A percentile compares a stretch with the other conserved stretches of the same genome.
Conservation (phyloP, 2,888 invertebrate genomes). For the Microctonus hyperodae region DNA sequence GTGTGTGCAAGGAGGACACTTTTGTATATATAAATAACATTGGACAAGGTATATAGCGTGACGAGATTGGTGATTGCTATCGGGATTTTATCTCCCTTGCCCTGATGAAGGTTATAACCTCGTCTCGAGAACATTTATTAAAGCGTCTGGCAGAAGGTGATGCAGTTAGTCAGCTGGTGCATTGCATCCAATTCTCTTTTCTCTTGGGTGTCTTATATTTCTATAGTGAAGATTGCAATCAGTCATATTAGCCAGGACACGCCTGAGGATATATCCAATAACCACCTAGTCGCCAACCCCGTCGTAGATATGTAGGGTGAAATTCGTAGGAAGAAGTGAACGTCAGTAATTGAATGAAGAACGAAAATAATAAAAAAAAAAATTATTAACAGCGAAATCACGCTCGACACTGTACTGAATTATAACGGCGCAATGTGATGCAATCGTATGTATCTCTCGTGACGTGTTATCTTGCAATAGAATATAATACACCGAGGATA, state of each 20-base stretch:
- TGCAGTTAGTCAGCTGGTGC: slow-evolving; percentile 23
- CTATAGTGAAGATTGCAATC: slow-evolving; percentile 51
- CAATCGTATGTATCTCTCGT: slow-evolving; percentile 39
- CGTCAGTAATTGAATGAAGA: slow-evolving; percentile 1
- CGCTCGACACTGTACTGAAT: not conserved
- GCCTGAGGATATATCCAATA: slow-evolving; percentile 45
- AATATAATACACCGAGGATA: slow-evolving; percentile 25
- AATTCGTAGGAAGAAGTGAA: not conserved
- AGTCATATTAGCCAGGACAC: slow-evolving; percentile 55
- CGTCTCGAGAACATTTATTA: slow-evolving; percentile 56
- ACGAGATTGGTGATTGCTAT: slow-evolving; percentile 56
- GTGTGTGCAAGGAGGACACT: slow-evolving; percentile 6
- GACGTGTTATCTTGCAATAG: slow-evolving; percentile 20
- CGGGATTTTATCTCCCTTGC: slow-evolving; percentile 47
- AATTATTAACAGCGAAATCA: slow-evolving; percentile 1
- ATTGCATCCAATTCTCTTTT: slow-evolving; percentile 8
- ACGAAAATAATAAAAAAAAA: slow-evolving; percentile 18
- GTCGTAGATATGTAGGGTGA: slow-evolving; percentile 3
- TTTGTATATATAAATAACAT: slow-evolving; percentile 14
- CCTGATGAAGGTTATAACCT: slow-evolving; percentile 59
- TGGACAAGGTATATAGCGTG: slow-evolving; percentile 41
- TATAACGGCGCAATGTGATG: not conserved
- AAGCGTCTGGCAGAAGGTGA: slow-evolving; percentile 42
- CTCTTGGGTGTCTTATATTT: slow-evolving; percentile 23
- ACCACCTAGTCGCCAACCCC: slow-evolving; percentile 42